phyloP scores from a whole-genome alignment of 2,888 invertebrate genomes.

The Andrena hattorfiana region DNA sequence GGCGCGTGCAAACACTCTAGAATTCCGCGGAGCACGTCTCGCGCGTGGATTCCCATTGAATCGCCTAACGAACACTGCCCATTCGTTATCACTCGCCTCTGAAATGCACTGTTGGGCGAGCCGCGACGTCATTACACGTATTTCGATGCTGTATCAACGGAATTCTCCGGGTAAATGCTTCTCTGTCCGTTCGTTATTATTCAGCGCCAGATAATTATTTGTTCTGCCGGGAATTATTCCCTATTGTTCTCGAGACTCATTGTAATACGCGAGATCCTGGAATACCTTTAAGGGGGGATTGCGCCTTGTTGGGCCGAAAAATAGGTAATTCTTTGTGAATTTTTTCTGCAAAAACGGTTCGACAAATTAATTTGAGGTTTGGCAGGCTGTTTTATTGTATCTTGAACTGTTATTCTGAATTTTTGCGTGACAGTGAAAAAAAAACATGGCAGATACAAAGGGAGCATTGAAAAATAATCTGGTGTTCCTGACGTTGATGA shows the following conservation, averaged over 20 bases:
- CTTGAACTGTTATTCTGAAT: too few relatives aligned
- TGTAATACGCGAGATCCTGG: background rate
- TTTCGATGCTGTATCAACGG: background rate
- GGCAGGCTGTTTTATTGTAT: too few relatives aligned
- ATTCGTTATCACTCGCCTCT: constrained; percentile 20
- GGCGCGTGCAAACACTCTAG: background rate
- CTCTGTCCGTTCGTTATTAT: background rate
- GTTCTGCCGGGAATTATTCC: background rate
- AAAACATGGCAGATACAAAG: too few relatives aligned
- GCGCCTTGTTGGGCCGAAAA: too few relatives aligned
- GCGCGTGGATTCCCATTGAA: constrained; percentile 22
- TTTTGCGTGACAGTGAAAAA: too few relatives aligned
- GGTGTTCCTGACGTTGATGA: too few relatives aligned
- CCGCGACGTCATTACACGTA: background rate
- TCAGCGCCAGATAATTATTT: background rate
- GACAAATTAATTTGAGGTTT: too few relatives aligned
- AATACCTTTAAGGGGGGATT: too few relatives aligned
- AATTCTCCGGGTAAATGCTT: background rate
- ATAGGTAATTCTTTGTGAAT: too few relatives aligned
- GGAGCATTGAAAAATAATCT: too few relatives aligned
- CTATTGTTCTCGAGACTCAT: background rate
- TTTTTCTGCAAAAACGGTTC: too few relatives aligned
- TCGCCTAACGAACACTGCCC: constrained; percentile 11
- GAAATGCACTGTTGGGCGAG: background rate
- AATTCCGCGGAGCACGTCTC: constrained; percentile 7